A percentile compares a stretch with the other conserved stretches of the same genome.
phyloP scores from a whole-genome alignment of 2,113 vertebrate genomes.

The Leptobrachium ailaonicum region DNA sequence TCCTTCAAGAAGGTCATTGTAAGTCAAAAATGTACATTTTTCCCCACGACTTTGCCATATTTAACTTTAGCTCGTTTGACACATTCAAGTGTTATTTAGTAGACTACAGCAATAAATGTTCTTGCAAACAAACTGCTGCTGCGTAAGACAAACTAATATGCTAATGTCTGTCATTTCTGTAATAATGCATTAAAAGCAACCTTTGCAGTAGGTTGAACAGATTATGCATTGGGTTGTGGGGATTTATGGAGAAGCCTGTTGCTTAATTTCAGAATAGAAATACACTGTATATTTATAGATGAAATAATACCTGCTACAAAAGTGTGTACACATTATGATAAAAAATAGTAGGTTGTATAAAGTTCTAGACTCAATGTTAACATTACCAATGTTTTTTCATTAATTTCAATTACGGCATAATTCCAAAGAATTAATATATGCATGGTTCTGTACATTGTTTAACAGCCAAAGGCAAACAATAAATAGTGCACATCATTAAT shows the following conservation, averaged over 20 bases:
- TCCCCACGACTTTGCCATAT: too few species aligned
- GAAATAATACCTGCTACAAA: neutral
- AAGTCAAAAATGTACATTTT: too few species aligned
- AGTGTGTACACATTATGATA: neutral
- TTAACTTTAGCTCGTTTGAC: too few species aligned
- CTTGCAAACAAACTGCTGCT: neutral
- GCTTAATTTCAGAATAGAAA: neutral
- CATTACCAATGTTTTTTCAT: neutral
- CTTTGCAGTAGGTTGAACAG: neutral
- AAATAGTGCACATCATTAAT: neutral
- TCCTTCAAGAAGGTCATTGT: too few species aligned
- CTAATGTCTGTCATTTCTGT: neutral
- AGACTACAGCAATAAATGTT: neutral
- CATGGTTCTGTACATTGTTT: neutral
- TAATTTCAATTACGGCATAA: neutral
- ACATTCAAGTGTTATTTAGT: too few species aligned
- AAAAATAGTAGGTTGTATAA: neutral
- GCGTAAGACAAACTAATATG: too few species aligned
- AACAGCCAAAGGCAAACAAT: neutral
- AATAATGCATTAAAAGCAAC: neutral
- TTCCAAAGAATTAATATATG: neutral
- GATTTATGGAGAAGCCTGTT: neutral
- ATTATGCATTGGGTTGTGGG: neutral
- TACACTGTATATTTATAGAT: neutral
- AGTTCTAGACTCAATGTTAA: neutral